Percentiles rank a stretch among this genome's conserved stretches.
Conservation (phyloP, 1,140 invertebrate species). For the Metaphire vulgaris region DNA sequence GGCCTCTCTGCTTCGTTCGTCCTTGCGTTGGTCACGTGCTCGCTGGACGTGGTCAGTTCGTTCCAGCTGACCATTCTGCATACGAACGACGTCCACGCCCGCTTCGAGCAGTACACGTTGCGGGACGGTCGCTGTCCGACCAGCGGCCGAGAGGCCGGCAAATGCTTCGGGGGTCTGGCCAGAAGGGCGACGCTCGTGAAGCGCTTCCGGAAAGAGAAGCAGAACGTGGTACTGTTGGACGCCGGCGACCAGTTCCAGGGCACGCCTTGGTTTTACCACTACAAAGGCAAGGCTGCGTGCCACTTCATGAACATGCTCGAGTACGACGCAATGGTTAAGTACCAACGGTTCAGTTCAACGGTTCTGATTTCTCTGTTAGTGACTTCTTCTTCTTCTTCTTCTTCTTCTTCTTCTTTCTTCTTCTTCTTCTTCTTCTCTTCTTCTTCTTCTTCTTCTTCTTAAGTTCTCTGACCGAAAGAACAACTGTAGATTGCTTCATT, state of each 20-base stretch:
- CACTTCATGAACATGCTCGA: conserved; percentile 68
- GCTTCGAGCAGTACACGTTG: conserved; percentile 68
- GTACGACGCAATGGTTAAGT: conserved; percentile 77
- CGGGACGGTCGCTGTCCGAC: conserved; percentile 57
- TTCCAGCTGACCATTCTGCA: conserved; percentile 70
- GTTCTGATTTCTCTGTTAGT: too few species aligned
- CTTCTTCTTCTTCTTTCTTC: too few species aligned
- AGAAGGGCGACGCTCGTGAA: conserved; percentile 55
- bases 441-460: too few species aligned
- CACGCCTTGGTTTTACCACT: conserved; percentile 70
- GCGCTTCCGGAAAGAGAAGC: not conserved
- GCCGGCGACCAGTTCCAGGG: conserved; percentile 86
- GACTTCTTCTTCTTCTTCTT: too few species aligned
- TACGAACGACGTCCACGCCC: conserved; percentile 82
- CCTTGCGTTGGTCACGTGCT: not conserved
- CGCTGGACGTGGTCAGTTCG: not conserved
- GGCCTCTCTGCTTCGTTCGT: too few species aligned
- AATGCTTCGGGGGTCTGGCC: conserved; percentile 77
- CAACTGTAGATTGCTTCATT: too few species aligned
- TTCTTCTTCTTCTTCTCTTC: too few species aligned
- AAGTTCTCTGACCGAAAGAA: too few species aligned
- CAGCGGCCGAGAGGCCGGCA: conserved; percentile 45
- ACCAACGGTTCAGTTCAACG: too few species aligned
- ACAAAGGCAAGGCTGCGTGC: conserved; percentile 68
- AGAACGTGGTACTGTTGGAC: conserved; percentile 68